phyloP scores from a whole-genome alignment of 2,888 invertebrate species.

The Crioceris asparagi region DNA sequence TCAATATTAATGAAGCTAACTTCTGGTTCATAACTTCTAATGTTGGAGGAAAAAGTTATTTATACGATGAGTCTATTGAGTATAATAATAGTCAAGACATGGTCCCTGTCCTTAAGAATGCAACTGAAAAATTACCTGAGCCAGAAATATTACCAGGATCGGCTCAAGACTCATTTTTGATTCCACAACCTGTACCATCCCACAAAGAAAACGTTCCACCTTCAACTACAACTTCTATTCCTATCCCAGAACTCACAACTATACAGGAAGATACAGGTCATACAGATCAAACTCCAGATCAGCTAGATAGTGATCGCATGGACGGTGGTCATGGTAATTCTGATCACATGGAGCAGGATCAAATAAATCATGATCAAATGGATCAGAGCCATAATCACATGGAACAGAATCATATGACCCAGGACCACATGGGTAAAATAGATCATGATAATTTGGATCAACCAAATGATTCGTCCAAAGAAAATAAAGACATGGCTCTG shows the following conservation, averaged over 20 bases:
- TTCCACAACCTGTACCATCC: slow-evolving; percentile 11
- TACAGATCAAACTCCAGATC: not conserved
- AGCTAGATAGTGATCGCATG: not conserved
- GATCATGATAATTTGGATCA: too few species aligned
- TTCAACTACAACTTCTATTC: not conserved
- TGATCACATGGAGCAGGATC: slow-evolving; percentile 6
- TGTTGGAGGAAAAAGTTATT: slow-evolving; percentile 53
- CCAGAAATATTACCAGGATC: slow-evolving; percentile 13
- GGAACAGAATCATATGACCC: slow-evolving; percentile 3
- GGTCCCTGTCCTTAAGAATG: slow-evolving; percentile 6
- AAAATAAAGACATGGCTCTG: not conserved
- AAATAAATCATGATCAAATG: slow-evolving; percentile 4
- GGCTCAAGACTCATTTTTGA: slow-evolving; percentile 19
- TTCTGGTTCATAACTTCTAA: slow-evolving; percentile 55
- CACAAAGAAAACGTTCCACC: slow-evolving; percentile 4
- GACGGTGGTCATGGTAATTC: not conserved
- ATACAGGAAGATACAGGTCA: not conserved
- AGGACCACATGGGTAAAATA: too few species aligned
- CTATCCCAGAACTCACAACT: slow-evolving; percentile 1
- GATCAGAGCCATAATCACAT: slow-evolving; percentile 3
- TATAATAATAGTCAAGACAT: slow-evolving; percentile 14
- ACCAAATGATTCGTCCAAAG: slow-evolving; percentile 1
- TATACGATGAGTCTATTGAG: slow-evolving; percentile 38
- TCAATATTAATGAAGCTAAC: slow-evolving; percentile 50
- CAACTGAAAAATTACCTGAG: slow-evolving; percentile 6